Evolutionary conservation across 2,797 vertebrate genomes (phyloP).

Genomic region (Rhinoraja longicauda): DNA sequence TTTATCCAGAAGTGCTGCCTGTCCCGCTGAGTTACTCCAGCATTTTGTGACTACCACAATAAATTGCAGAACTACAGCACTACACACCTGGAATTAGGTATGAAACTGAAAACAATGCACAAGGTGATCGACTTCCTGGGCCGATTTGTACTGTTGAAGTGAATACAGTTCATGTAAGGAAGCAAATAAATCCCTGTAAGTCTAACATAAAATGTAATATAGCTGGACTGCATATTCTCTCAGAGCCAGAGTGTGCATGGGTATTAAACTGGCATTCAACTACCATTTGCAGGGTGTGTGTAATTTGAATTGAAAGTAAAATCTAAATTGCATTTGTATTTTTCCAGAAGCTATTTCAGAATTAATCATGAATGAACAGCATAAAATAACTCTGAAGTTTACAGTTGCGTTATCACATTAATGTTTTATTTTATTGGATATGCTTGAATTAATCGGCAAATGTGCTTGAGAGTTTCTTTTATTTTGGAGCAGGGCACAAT

Average conservation of each 20-base stretch:
- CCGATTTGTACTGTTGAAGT: background rate
- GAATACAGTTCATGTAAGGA: background rate
- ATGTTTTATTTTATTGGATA: constrained; percentile 25
- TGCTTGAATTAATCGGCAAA: background rate
- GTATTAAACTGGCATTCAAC: background rate
- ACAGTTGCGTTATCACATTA: background rate
- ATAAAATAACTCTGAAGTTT: background rate
- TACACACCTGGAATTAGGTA: too few relatives aligned
- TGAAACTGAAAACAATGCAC: too few relatives aligned
- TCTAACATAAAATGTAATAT: background rate
- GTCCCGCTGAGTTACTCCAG: too few relatives aligned
- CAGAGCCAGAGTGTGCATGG: background rate
- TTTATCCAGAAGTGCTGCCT: too few relatives aligned
- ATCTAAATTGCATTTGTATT: background rate
- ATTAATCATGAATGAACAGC: background rate
- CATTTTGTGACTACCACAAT: too few relatives aligned
- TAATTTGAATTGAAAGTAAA: background rate
- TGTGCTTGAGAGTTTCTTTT: background rate
- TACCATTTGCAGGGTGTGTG: background rate
- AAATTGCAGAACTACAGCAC: too few relatives aligned
- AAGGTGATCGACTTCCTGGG: too few relatives aligned
- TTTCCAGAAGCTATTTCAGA: background rate
- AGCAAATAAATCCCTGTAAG: too few relatives aligned
- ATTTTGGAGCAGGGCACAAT: background rate
- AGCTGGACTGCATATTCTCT: background rate